Evolutionary conservation across 2,888 invertebrate genomes (phyloP), one percentile per base, ranked within the genome.

Genomic region (Rotaria sp.): DNA sequence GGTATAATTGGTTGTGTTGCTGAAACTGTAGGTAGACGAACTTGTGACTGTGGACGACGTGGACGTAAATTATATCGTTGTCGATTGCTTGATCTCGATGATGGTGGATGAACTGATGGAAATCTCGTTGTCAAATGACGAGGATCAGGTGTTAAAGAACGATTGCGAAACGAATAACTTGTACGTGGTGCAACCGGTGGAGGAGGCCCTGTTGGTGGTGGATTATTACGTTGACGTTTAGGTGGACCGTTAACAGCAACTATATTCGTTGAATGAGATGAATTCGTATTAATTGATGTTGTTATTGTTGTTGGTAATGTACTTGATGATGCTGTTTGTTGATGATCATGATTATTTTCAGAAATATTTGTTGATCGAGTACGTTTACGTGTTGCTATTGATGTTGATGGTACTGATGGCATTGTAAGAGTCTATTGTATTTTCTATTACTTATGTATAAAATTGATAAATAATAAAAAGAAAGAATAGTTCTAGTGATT

Each of bases 11-110:
- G 80, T 10, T 45, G 26, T 26, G 26, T 2, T 45, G 45, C 13
- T 45, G 80, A n/a, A 80, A 80, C 80, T 80, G n/a, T 26, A 45
- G 80, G 80, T 15, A 45, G 35, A 80, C 80, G 80, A 45, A 45
- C 5, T 80, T 41, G 41, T 45, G 41, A 45, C 45, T 41, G 41
- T 80, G 41, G 45, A 80, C 26, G 41, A 45, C 80, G 80, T 41
- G 45, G 41, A n/a, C 80, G 80, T 45, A 80, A 45, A 45, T 80
- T 45, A 45, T 80, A 80, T 80, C 80, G 80, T 41, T 24, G 41
- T 80, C 80, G 80, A 45, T 67, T 67, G 13, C 26, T 24, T 80
- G 80, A 2, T 35, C 67, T 67, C 11, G 67, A 38, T 26, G 45
- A 11, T 4, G 80, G 18, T 26, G 45, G 26, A n/a, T 26, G 38